A percentile compares a stretch with the other conserved stretches of the same genome.
phyloP scores from a whole-genome alignment of 2,113 vertebrate species.

The Clarias gariepinus region DNA sequence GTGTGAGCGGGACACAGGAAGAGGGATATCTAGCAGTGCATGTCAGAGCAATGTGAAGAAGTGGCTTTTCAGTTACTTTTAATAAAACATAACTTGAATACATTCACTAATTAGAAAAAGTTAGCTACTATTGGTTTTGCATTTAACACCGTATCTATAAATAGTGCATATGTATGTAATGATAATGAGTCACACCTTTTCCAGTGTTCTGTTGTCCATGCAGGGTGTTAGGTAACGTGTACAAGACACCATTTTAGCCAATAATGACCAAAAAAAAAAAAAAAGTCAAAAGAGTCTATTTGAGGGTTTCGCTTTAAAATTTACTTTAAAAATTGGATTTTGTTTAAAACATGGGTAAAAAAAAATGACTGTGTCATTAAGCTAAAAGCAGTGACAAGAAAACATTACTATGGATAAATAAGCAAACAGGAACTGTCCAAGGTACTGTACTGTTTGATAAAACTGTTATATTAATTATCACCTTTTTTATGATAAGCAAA shows the following conservation, averaged over 20 bases:
- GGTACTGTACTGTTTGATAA: not conserved
- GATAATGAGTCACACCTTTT: not conserved
- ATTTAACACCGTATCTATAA: not conserved
- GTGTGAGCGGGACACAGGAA: conserved; percentile 19
- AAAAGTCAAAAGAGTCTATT: not conserved
- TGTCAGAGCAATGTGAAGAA: not conserved
- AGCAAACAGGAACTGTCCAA: not conserved
- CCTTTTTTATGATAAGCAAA: not conserved
- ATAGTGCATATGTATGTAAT: not conserved
- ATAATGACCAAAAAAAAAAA: not conserved
- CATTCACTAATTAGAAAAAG: not conserved
- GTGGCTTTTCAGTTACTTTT: conserved; percentile 31
- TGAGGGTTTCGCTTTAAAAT: not conserved
- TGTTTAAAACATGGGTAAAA: not conserved
- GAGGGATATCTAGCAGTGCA: not conserved
- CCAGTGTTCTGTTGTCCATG: not conserved
- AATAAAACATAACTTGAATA: conserved; percentile 34
- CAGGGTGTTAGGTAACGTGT: not conserved
- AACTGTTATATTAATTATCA: not conserved
- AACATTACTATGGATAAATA: not conserved
- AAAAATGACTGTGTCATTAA: not conserved
- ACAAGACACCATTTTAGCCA: not conserved
- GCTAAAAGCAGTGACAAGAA: not conserved
- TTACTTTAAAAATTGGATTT: no score
- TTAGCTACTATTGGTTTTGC: not conserved